These are phyloP conservation scores for Apostichopus parvimensis DNA, from an alignment of 35 echinoderm and acorn worm genomes.

Conservation along the genomic window DNA sequence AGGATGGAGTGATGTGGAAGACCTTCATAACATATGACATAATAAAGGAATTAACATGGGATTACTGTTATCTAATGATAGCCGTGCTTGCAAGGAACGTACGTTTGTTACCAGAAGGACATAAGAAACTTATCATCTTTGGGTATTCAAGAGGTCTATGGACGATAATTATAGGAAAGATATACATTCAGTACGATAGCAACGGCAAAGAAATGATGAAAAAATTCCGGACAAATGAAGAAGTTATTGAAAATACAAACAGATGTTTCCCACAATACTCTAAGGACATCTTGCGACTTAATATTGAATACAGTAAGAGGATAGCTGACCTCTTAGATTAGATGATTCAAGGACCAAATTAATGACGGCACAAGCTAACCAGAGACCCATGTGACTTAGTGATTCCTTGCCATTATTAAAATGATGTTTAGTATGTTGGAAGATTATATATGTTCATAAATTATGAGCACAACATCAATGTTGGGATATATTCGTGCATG, in stretches of 20 bases:
- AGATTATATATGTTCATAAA: too few relatives aligned
- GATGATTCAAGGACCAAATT: too few relatives aligned
- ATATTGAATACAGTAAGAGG: background rate
- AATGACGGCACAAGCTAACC: too few relatives aligned
- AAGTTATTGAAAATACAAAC: background rate
- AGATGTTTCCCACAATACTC: background rate
- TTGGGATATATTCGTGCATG: too few relatives aligned
- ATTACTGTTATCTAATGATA: background rate
- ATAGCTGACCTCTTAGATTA: too few relatives aligned
- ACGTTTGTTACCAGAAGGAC: background rate
- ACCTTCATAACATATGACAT: background rate
- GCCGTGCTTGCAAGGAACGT: background rate
- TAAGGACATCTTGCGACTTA: background rate
- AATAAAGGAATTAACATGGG: background rate
- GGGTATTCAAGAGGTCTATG: background rate
- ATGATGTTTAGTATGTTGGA: too few relatives aligned
- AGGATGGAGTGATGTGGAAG: conserved; percentile 12
- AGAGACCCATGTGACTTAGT: too few relatives aligned
- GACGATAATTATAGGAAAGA: background rate
- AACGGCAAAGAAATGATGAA: background rate
- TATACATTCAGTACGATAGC: background rate
- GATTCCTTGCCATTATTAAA: too few relatives aligned
- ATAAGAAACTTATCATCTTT: background rate
- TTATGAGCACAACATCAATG: too few relatives aligned
- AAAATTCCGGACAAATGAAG: background rate